Base-by-base conservation (phyloP, 2,797 vertebrate species). In the Lagothrix lagotricha region DNA sequence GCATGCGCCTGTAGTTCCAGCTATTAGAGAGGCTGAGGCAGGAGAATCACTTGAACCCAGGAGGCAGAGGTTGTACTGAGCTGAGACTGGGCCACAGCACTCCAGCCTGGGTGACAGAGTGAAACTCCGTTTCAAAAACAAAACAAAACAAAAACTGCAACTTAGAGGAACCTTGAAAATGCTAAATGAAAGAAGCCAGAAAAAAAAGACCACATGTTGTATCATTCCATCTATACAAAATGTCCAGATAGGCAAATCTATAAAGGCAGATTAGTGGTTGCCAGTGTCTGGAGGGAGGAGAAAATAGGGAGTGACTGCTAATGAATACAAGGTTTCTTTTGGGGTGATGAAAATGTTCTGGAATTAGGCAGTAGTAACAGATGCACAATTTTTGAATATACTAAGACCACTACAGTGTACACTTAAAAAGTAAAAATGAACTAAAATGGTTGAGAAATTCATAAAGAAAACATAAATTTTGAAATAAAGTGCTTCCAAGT, bases 401-500 rank as follows among this genome's bases (percentile, higher is more conserved):
- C 46, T 90, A 93, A 94, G 72, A 50, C 20, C 28, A 52, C 44
- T 92, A 7, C n/a, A 93, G 24, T 77, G 36, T 58, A 93, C 10
- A 86, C 17, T n/a, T 86, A 93, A 94, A 90, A 96, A n/a, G 48
- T 85, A 90, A 92, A 90, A 96, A 50, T 67, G 76, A 93, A 87
- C 33, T 84, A 79, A 93, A 96, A 95, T 70, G 12, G 13, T 67
- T 89, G 88, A 52, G 52, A 89, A 95, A 95, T 83, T 79, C 48
- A 93, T 28, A 12, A 44, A 75, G 88, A 88, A 46, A 11, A 77
- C 13, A 93, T 36, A 88, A 80, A 94, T 61, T 80, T 70, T 84
- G 44, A 88, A 92, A 96, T 76, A 88, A 92, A 93, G 39, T 67
- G 41, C 19, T 95, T 64, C 76, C 22, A 96, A 96, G 14, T 86